Evolutionary conservation across 2,888 invertebrate species (phyloP), one percentile per base, ranked within the genome.

Genomic region (Omphaloscelis lunosa): DNA sequence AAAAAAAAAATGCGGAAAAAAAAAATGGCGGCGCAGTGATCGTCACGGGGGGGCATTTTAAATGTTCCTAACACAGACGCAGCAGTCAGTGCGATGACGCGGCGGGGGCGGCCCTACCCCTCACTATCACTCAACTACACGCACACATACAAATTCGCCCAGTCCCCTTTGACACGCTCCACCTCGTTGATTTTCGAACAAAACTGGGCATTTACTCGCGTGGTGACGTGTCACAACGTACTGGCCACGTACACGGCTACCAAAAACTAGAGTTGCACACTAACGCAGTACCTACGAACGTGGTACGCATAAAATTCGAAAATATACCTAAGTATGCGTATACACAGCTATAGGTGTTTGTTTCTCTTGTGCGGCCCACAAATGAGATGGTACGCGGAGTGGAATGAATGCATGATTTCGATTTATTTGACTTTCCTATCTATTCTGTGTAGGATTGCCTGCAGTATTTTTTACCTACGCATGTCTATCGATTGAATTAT

Each of bases 11-110:
- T 83, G 85, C 90, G 85, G 90, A 91, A 93, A 94, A 93, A 94
- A 93, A 91, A 95, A 94, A 96, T 95, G 95, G 96, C 95, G 90
- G 94, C 93, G 83, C 89, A 90, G 91, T 94, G 93, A 95, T 95
- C 94, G 95, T 96, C 95, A 96, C 93, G 92, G 95, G 95, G 95
- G 95, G 94, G 95, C 92, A 96, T 96, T 96, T 96, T 94, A 96
- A 96, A 96, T 95, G 96, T 95, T 95, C 95, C 95, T 96, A 96
- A 96, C 96, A 96, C 95, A 95, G 91, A 93, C 94, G 95, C 95
- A 95, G 93, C 93, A 95, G 95, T 96, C 95, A 95, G 92, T 90
- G 87, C 92, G 94, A 96, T 96, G 96, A 96, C 94, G 95, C 93
- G 92, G 80, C 90, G 95, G 94, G 95, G 95, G 94, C 90, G 94